Base-by-base conservation (phyloP, 2,797 vertebrate species). In the Mormyrops boulengeri region DNA sequence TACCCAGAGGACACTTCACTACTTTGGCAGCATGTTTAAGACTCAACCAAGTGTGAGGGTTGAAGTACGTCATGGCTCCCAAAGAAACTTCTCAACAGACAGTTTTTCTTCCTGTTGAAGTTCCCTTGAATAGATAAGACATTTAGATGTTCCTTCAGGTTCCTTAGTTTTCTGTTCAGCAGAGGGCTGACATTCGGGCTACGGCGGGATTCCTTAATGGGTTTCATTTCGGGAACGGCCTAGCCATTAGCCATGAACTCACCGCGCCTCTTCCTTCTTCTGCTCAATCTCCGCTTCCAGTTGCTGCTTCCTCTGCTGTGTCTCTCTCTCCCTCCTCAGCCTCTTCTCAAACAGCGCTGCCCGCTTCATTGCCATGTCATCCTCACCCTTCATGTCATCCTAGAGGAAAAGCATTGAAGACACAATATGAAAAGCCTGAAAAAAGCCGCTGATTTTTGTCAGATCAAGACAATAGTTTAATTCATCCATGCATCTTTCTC, bases 201-300 rank as follows among this genome's bases (percentile, higher is more conserved):
- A 17, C 4, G 26, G 50, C 50, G 22, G 41, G 49, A 14, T 12
- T 26, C 49, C 84, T n/a, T 52, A 49, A 50, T 11, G 85, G 49
- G 14, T 34, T 6, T 49, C 44, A 26, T 50, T 26, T 34, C 14
- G 49, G 44, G 77, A 17, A 47, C 4, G 12, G 34, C 44, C 5
- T 19, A 19, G 38, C 14, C 14, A 60, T 57, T 19, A 19, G 38
- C 14, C 14, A 60, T 57, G 41, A 22, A 80, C 93, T 91, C 93
- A 99, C 98, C 98, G 97, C 57, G 98, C 97, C 91, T 99, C 98
- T 92, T 99, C 98, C 92, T 99, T 99, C 94, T 97, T 98, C 91
- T 97, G 97, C 91, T 99, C 99, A 91, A 96, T 92, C 91, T 99
- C 98, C 0, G 96, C 96, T 93, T 99, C 99, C 91, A 95, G 96